phyloP scores from a whole-genome alignment of 1,140 invertebrate species.

The Sycophila sp. region DNA sequence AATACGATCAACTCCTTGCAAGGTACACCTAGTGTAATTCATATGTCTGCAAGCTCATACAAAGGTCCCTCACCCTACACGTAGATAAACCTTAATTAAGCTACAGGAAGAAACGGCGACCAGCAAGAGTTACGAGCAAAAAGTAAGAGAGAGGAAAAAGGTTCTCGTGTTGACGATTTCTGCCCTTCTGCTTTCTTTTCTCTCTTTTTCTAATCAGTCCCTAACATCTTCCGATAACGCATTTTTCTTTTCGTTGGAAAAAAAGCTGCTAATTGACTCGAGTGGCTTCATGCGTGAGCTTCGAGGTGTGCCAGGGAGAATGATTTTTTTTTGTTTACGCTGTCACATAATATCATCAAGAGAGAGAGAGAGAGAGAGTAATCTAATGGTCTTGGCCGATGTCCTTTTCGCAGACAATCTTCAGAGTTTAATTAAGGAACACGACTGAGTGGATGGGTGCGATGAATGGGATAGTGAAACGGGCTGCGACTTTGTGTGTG shows the following conservation, averaged over 20 bases:
- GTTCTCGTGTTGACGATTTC: conserved; percentile 3
- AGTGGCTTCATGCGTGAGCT: no score
- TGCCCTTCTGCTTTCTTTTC: not conserved
- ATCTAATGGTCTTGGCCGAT: conserved; percentile 42
- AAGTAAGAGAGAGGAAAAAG: conserved; percentile 12
- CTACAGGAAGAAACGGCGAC: not conserved
- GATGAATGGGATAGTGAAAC: conserved; percentile 63
- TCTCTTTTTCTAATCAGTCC: no score
- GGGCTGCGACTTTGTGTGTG: no score
- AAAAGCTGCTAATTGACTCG: no score
- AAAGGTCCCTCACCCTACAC: not conserved
- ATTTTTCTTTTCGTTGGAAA: no score
- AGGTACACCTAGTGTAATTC: not conserved
- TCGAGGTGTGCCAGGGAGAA: not conserved
- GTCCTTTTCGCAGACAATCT: conserved; percentile 66
- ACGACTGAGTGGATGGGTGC: conserved; percentile 60
- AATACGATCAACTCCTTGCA: not conserved
- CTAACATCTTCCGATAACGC: no score
- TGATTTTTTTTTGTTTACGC: no score
- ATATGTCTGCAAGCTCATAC: not conserved
- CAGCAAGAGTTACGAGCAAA: not conserved
- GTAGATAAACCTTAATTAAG: conserved; percentile 17
- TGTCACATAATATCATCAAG: no score
- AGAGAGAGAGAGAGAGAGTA: not conserved
- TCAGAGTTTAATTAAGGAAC: conserved; percentile 66